Conservation (phyloP, 2,113 vertebrate genomes). For the Mugil cephalus region DNA sequence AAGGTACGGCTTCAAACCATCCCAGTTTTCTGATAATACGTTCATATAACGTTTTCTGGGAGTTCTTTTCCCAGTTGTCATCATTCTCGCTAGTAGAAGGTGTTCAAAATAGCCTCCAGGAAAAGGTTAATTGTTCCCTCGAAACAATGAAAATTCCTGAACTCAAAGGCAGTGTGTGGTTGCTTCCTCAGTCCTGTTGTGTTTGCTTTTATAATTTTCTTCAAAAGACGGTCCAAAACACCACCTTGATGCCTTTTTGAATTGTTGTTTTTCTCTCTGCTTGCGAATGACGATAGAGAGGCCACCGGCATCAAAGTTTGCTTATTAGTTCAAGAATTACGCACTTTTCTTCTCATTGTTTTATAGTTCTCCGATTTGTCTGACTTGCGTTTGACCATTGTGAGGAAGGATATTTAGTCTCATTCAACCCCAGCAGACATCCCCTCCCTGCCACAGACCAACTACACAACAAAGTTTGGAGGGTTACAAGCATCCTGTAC, state of each 20-base stretch:
- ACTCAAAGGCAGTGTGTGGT: constrained; percentile 60
- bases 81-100: constrained; percentile 19
- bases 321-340: constrained; percentile 77
- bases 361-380: constrained; percentile 55
- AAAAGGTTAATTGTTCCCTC: constrained; percentile 68
- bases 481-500: constrained; percentile 40
- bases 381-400: constrained; percentile 74
- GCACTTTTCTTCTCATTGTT: constrained; percentile 77
- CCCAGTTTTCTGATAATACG: too few relatives aligned
- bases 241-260: constrained; percentile 62
- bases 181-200: constrained; percentile 54
- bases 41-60: not conserved
- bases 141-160: constrained; percentile 79
- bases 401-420: constrained; percentile 85
- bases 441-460: constrained; percentile 63
- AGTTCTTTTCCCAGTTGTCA: constrained; percentile 28
- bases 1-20: not conserved
- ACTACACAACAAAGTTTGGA: constrained; percentile 50
- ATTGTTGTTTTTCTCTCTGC: constrained; percentile 42
- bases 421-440: constrained; percentile 67
- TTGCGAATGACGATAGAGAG: constrained; percentile 52
- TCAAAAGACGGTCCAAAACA: constrained; percentile 60
- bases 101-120: constrained; percentile 60
- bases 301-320: constrained; percentile 72
- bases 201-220: constrained; percentile 63